Evolutionary conservation across 2,888 invertebrate species (phyloP).

Genomic region (Drosophila neutralis): DNA sequence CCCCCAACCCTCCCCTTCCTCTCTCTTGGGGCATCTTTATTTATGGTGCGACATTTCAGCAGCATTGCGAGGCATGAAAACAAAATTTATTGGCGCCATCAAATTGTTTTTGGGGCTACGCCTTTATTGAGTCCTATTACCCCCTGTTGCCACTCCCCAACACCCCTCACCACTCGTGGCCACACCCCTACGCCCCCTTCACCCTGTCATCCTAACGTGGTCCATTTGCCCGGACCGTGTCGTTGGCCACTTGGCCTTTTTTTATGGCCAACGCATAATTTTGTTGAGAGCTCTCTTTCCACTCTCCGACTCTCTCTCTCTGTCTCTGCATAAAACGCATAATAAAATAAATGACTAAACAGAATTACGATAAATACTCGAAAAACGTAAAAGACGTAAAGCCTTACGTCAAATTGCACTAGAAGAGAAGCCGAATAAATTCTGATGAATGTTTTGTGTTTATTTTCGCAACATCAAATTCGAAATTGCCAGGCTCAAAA

Average conservation of each 20-base stretch:
- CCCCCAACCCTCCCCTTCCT: not conserved
- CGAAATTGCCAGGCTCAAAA: conserved; percentile 28
- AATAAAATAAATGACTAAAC: conserved; percentile 80
- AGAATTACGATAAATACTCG: conserved; percentile 72
- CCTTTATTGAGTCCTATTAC: conserved; percentile 32
- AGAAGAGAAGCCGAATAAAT: not conserved
- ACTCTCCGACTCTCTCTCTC: not conserved
- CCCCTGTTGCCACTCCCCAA: not conserved
- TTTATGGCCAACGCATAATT: conserved; percentile 77
- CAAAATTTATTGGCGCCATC: conserved; percentile 76
- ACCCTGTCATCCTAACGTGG: conserved; percentile 29
- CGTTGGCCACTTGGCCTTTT: conserved; percentile 54
- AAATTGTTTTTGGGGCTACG: conserved; percentile 62
- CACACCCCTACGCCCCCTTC: not conserved
- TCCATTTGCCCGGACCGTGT: conserved; percentile 35
- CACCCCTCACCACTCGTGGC: not conserved
- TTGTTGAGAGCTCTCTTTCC: conserved; percentile 59
- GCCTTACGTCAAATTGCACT: conserved; percentile 2
- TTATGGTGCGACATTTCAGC: conserved; percentile 76
- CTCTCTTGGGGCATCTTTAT: conserved; percentile 48
- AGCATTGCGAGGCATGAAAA: conserved; percentile 68
- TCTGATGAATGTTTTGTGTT: conserved; percentile 24
- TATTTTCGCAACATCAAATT: conserved; percentile 15
- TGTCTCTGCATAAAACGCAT: conserved; percentile 64
- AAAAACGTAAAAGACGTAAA: not conserved